These are phyloP conservation scores for Operophtera brumata DNA, from an alignment of 2,888 invertebrate genomes.

Conservation along the genomic window DNA sequence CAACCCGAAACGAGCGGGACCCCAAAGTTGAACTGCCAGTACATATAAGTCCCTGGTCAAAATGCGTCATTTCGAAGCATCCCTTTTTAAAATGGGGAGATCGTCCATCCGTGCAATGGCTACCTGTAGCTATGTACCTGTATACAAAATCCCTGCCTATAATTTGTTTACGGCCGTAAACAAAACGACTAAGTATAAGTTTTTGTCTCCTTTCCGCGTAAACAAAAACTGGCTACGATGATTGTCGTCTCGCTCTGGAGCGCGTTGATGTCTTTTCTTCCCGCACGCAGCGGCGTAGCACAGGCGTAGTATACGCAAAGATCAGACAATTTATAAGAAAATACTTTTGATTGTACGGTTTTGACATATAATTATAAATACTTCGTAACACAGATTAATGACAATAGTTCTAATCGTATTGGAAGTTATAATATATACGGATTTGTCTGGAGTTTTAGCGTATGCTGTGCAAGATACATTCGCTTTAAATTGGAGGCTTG, in stretches of 20 bases:
- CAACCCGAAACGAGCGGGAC: conserved; percentile 60
- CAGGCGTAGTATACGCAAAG: conserved; percentile 48
- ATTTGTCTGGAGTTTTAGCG: conserved; percentile 19
- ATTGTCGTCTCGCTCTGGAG: conserved; percentile 52
- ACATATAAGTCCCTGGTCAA: conserved; percentile 51
- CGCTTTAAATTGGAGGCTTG: conserved; percentile 60
- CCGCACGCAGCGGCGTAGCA: conserved; percentile 49
- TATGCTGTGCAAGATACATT: conserved; percentile 47
- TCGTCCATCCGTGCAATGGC: conserved; percentile 70
- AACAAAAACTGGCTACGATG: conserved; percentile 42
- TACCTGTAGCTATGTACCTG: conserved; percentile 62
- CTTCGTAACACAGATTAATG: too few species aligned
- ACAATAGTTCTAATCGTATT: too few species aligned
- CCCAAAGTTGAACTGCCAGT: conserved; percentile 55
- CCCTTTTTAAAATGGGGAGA: conserved; percentile 68
- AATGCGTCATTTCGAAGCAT: conserved; percentile 60
- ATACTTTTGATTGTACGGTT: neutral
- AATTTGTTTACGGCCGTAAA: conserved; percentile 68
- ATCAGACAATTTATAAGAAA: conserved; percentile 28
- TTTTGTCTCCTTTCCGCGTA: conserved; percentile 62
- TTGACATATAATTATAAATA: too few species aligned
- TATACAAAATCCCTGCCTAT: conserved; percentile 70
- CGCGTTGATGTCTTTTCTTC: conserved; percentile 77
- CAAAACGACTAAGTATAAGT: conserved; percentile 51
- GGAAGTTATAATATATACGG: neutral